phyloP scores from a whole-genome alignment of 2,888 invertebrate genomes.

The Perizoma affinitatum region DNA sequence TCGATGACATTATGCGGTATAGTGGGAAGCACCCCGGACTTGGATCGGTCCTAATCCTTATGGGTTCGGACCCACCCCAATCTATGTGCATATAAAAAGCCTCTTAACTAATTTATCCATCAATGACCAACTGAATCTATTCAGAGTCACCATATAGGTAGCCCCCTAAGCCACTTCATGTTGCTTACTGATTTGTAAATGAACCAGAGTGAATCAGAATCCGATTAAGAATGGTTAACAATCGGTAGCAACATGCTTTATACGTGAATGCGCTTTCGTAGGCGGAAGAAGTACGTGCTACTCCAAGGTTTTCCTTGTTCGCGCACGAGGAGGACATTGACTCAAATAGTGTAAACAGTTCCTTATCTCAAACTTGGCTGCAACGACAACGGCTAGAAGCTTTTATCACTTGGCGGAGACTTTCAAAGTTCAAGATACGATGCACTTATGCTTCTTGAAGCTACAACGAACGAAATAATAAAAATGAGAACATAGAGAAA shows the following conservation, averaged over 20 bases:
- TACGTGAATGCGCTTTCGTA: constrained; percentile 39
- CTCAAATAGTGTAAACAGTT: constrained; percentile 83
- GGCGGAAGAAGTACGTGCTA: constrained; percentile 60
- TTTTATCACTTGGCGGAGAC: constrained; percentile 64
- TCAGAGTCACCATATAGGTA: no score
- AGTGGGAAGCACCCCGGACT: neutral
- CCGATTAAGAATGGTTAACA: neutral
- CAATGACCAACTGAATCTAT: no score
- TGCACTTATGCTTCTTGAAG: constrained; percentile 28
- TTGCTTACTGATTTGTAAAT: no score
- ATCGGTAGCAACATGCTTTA: constrained; percentile 12
- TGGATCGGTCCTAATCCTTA: no score
- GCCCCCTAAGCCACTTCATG: no score
- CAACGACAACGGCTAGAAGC: constrained; percentile 67
- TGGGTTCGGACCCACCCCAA: no score
- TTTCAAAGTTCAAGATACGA: constrained; percentile 36
- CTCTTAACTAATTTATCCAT: no score
- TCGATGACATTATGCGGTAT: neutral
- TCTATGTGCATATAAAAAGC: no score
- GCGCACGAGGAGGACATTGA: constrained; percentile 81
- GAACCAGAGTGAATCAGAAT: neutral
- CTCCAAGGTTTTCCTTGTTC: constrained; percentile 81
- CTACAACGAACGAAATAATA: neutral
- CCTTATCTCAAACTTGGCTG: constrained; percentile 79
- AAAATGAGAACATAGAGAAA: neutral